Evolutionary conservation across 2,113 vertebrate genomes (phyloP), one percentile per base, ranked within the genome.

Genomic region (Oostethus manadensis): DNA sequence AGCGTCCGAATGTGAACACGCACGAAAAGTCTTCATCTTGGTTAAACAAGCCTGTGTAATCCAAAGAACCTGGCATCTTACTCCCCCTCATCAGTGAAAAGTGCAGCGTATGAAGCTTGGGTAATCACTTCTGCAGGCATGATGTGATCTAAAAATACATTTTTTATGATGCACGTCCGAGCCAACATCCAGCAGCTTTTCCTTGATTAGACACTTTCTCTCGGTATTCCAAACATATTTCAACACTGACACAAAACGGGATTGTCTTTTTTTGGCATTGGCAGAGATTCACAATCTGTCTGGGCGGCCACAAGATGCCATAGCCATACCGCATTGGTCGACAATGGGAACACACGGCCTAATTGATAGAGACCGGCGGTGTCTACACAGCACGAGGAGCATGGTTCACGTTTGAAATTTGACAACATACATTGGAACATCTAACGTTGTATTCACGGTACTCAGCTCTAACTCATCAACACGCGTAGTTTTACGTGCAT

Each of bases 131-230:
- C 73, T 81, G 70, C 70, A 80, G 80, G 57, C 66, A 78, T 43
- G 62, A 63, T 76, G 78, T 33, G 73, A 40, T 64, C 86, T 89
- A 89, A 88, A 91, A 89, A 91, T 89, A 88, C 45, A 62, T 62
- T 70, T 74, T 81, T 81, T 76, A 87, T 76, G 74, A 83, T 64
- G 74, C 66, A 73, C 50, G 61, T 73, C 66, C n/a, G 67, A 82
- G 79, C 81, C 84, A 84, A 80, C 62, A 33, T 4, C 56, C 50
- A 66, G 68, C 73, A 79, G 82, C 58, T 77, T 85, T 84, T 66
- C 64, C 57, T 68, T 72, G 68, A 81, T 86, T 79, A 80, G 80
- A 64, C 73, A 10, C 18, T 35, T 18, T 38, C 68, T 67, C 75
- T 62, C 75, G 70, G 69, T 83, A 80, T 78, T 88, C 73, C 71